A percentile compares a stretch with the other conserved stretches of the same genome.
Evolutionary conservation across 2,888 invertebrate genomes (phyloP).

Genomic region (Aleiodes leptofemur): DNA sequence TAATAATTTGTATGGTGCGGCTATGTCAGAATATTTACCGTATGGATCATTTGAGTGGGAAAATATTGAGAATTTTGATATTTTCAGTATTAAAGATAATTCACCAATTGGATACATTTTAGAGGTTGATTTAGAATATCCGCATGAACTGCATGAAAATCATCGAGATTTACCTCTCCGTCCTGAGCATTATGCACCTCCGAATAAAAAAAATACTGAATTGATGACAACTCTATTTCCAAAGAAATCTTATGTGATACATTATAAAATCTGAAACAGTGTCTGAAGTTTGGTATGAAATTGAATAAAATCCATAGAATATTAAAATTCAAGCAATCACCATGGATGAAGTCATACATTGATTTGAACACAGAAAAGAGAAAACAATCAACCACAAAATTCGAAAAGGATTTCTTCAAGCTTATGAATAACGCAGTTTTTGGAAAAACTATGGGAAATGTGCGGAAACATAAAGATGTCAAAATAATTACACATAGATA

Average conservation of each 20-base stretch:
- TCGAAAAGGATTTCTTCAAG: no score
- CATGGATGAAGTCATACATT: no score
- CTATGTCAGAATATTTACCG: conserved; percentile 38
- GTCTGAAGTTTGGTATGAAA: conserved; percentile 41
- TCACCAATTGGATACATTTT: conserved; percentile 60
- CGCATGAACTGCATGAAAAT: background rate
- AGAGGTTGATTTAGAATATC: conserved; percentile 62
- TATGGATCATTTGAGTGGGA: conserved; percentile 63
- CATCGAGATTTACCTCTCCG: conserved; percentile 62
- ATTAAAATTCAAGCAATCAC: no score
- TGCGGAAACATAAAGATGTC: no score
- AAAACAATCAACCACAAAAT: no score
- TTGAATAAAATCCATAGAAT: no score
- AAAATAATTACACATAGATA: no score
- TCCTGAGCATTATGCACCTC: conserved; percentile 45
- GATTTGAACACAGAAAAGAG: no score
- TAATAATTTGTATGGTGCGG: conserved; percentile 47
- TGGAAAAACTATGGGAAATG: no score
- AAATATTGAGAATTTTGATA: conserved; percentile 28
- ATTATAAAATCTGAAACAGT: conserved; percentile 44
- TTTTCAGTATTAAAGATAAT: conserved; percentile 39
- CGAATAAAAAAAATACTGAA: conserved; percentile 53
- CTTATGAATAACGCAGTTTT: no score
- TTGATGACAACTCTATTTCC: conserved; percentile 55
- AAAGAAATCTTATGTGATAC: conserved; percentile 32